Base-by-base conservation (phyloP, 37 sponge, comb jelly and placozoan genomes). In the Tethya wilhelma region DNA sequence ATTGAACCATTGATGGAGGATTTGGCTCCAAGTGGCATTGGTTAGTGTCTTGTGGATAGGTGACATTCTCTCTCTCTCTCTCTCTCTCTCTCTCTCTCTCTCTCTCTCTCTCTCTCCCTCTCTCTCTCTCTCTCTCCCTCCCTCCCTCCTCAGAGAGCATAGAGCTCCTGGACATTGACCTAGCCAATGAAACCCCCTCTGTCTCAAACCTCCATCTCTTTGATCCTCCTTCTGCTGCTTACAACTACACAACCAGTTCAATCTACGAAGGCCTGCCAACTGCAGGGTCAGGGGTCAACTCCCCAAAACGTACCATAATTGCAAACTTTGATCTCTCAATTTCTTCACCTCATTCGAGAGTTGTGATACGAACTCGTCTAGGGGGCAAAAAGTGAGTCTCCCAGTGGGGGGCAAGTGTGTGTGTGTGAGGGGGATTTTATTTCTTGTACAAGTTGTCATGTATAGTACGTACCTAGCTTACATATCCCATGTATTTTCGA, bases 1-100 rank as follows among this genome's bases (percentile, higher is more conserved):
- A 20, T 86, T 25, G 86, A 86, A 36, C 86, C 86, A n/a, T 64
- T 85, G 7, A 38, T 85, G 8, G 40, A 57, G 43, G 73, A 77
- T 6, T n/a, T 85, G 28, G 63, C 44, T 0, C 86, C 86, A 23
- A 14, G n/a, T 8, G 86, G 86, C 38, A 43, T 85, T 0, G 71
- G 86, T 85, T 53, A 74, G 76, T 39, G n/a, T 29, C n/a, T n/a
- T n/a, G n/a, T n/a, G n/a, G n/a, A n/a, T n/a, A n/a, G n/a, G 2
- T 8, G 44, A n/a, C 71, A 14, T 8, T 32, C 45, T 32, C 44
- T 41, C 71, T 32, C 32, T 32, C 64, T 37, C 41, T 5, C 64
- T 32, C 37, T 26, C 74, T 28, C 56, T 25, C 53, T 23, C 74
- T 46, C 74, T 23, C 74, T 45, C 74, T 46, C 38, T 37, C 42